A percentile compares a stretch with the other conserved stretches of the same genome.
phyloP scores from a whole-genome alignment of 2,113 vertebrate species.

The Barbus barbus region DNA sequence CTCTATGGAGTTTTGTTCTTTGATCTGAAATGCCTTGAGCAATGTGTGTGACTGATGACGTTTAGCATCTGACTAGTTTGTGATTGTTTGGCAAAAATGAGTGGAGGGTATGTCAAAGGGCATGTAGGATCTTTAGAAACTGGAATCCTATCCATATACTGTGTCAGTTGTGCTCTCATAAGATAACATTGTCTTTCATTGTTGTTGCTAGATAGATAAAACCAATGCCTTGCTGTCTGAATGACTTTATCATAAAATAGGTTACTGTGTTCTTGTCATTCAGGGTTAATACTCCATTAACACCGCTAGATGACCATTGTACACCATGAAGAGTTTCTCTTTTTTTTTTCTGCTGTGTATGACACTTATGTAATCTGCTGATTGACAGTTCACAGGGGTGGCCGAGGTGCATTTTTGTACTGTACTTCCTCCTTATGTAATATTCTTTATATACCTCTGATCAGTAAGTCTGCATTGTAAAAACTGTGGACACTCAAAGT shows the following conservation, averaged over 20 bases:
- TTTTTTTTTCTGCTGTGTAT: not conserved
- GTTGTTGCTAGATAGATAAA: conserved; percentile 7
- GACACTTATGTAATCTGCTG: conserved; percentile 22
- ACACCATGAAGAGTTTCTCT: not conserved
- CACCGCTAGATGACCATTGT: conserved; percentile 45
- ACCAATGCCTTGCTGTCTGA: not conserved
- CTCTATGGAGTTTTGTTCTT: not conserved
- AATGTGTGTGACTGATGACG: not conserved
- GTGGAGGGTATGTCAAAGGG: not conserved
- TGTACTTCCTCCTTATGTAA: not conserved
- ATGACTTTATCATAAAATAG: not conserved
- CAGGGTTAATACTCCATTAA: not conserved
- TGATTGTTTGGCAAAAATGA: not conserved
- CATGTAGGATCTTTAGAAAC: not conserved
- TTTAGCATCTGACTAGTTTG: not conserved
- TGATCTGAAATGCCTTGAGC: not conserved
- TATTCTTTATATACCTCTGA: not conserved
- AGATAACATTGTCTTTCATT: not conserved
- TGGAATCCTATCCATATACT: not conserved
- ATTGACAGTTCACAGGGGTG: not conserved
- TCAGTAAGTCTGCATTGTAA: not conserved
- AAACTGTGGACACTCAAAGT: not conserved
- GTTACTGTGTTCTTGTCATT: not conserved
- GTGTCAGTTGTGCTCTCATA: not conserved
- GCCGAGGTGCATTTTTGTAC: not conserved